Evolutionary conservation across 2,113 vertebrate genomes (phyloP), one percentile per base, ranked within the genome.

Genomic region (Callocephalon fimbriatum): DNA sequence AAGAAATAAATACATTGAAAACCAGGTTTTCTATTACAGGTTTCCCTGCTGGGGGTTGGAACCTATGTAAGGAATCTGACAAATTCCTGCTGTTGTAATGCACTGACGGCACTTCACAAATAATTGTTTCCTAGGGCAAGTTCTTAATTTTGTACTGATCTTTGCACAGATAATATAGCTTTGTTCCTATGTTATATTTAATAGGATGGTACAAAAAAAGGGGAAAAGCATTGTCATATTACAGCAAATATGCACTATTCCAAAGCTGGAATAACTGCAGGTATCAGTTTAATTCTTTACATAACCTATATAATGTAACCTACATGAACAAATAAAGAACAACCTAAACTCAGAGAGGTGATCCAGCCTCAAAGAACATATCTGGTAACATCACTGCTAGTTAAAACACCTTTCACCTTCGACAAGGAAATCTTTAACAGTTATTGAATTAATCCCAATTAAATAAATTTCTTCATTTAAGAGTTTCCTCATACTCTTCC

Each of bases 141-240:
- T n/a, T 88, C 71, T 88, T 65, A 26, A 61, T 72, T 59, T 76
- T 68, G 19, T 58, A 79, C 13, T 32, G 20, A 61, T 47, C 20
- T 65, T 54, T 35, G 10, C 67, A 94, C 14, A 72, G 82, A 42
- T 27, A 85, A 38, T 1, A 40, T 21, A 56, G 44, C 16, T 37
- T 81, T 37, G 37, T 22, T 79, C 45, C 20, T 61, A 32, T 2
- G 16, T 29, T 50, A 21, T 13, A 26, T 77, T 81, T 44, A 48
- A 62, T 0, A 37, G 44, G 62, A n/a, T 7, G 3, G 29, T 27
- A 42, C 38, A 27, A 62, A 21, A 70, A 66, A 8, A 0, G 2
- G 1, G 10, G 7, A 0, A 2, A 37, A 73, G 29, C 35, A 4
- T 4, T 27, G 10, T 44, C 5, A 56, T 18, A 45, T 58, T 67